phyloP scores from a whole-genome alignment of 2,797 vertebrate species.

The Artibeus jamaicensis region DNA sequence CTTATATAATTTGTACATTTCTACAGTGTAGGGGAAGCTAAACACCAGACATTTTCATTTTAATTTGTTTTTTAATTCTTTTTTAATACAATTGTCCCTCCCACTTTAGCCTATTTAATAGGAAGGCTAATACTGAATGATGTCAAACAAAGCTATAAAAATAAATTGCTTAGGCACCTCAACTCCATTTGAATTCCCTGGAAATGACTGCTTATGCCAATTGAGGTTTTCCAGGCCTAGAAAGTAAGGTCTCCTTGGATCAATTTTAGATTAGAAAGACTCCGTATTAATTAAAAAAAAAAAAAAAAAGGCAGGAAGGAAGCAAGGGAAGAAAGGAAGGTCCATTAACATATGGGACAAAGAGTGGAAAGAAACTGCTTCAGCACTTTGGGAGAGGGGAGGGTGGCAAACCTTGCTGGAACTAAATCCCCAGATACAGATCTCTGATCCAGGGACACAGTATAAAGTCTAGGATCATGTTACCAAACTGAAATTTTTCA shows the following conservation, averaged over 20 bases:
- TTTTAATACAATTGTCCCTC: background rate
- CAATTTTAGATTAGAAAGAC: conserved; percentile 11
- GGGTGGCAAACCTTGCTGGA: background rate
- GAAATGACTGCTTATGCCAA: conserved; percentile 1
- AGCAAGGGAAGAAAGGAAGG: background rate
- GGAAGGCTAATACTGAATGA: background rate
- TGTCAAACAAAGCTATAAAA: conserved; percentile 37
- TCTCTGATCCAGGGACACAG: background rate
- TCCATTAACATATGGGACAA: background rate
- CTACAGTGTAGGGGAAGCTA: background rate
- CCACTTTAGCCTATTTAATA: conserved; percentile 1
- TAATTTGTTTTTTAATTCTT: conserved; percentile 9
- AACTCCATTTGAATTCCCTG: background rate
- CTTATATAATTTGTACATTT: background rate
- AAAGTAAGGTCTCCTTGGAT: conserved; percentile 35
- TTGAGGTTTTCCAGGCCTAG: conserved; percentile 14
- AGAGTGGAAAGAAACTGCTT: background rate
- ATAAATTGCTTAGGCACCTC: background rate
- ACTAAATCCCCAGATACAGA: background rate
- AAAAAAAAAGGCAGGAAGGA: background rate
- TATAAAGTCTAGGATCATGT: background rate
- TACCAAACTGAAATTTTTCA: background rate
- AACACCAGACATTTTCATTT: conserved; percentile 4
- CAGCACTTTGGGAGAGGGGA: background rate
- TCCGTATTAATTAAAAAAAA: conserved; percentile 29